Evolutionary conservation across 1,140 invertebrate genomes (phyloP).

Genomic region (Drosophila pruinosa): DNA sequence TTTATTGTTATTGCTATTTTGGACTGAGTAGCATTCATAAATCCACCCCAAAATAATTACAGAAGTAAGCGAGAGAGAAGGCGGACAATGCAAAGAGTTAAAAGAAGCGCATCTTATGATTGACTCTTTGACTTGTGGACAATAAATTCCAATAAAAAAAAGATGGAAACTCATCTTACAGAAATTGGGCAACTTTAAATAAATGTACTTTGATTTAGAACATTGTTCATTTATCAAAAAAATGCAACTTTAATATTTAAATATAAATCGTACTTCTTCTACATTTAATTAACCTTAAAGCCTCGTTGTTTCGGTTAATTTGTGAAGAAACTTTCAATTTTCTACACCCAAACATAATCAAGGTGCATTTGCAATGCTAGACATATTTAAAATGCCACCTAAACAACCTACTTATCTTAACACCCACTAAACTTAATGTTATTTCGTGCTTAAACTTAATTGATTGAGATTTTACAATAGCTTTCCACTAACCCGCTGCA

Average conservation of each 20-base stretch:
- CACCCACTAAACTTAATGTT: conserved; percentile 38
- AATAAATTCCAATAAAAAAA: conserved; percentile 44
- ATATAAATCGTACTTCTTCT: too few species aligned
- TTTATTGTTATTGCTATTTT: conserved; percentile 32
- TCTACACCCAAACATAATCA: neutral
- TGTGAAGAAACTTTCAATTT: neutral
- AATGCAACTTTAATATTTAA: too few species aligned
- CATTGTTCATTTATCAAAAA: too few species aligned
- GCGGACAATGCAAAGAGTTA: neutral
- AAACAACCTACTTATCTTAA: conserved; percentile 5
- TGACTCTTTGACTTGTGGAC: conserved; percentile 39
- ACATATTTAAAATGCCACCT: neutral
- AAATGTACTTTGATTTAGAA: too few species aligned
- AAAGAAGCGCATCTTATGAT: conserved; percentile 9
- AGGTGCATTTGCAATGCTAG: neutral
- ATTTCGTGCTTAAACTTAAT: conserved; percentile 1
- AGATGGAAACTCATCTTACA: neutral
- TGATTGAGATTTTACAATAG: conserved; percentile 12
- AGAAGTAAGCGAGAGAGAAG: neutral
- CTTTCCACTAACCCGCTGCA: conserved; percentile 14
- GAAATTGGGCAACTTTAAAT: neutral
- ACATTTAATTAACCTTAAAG: neutral
- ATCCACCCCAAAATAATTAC: conserved; percentile 20
- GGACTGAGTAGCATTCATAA: conserved; percentile 42
- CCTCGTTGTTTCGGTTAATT: too few species aligned